Evolutionary conservation across 1,140 invertebrate species (phyloP).

Genomic region (Temnothorax longispinosus): DNA sequence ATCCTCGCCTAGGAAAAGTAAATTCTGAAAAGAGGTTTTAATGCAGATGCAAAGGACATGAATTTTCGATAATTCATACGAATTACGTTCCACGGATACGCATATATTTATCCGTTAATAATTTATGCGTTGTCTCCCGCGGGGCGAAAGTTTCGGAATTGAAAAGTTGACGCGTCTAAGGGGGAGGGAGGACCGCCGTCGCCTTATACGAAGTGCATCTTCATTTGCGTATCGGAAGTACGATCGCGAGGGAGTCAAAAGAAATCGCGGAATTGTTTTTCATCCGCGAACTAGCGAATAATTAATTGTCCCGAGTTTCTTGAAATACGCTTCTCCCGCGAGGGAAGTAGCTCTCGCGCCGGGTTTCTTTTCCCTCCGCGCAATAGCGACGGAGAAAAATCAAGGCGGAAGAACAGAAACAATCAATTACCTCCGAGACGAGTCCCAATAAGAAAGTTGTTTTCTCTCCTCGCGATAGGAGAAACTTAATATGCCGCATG

Average conservation of each 20-base stretch:
- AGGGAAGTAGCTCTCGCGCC: not conserved
- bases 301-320: constrained; percentile 59
- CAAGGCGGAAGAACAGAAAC: constrained; percentile 46
- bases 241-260: constrained; percentile 30
- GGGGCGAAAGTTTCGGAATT: constrained; percentile 29
- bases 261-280: constrained; percentile 57
- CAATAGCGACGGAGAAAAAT: constrained; percentile 25
- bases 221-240: constrained; percentile 39
- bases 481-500: constrained; percentile 46
- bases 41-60: not conserved
- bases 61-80: constrained; percentile 18
- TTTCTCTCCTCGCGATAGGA: constrained; percentile 22
- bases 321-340: constrained; percentile 29
- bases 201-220: not conserved
- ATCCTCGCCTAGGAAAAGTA: not conserved
- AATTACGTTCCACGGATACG: constrained; percentile 3
- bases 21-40: not conserved
- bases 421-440: constrained; percentile 46
- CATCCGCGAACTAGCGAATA: constrained; percentile 50
- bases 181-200: not conserved
- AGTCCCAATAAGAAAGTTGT: constrained; percentile 51
- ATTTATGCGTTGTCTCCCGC: constrained; percentile 5
- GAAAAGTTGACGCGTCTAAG: not conserved
- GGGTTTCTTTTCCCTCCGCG: constrained; percentile 7
- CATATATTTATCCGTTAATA: not conserved